Percentiles rank a stretch among this genome's conserved stretches.
Conservation (phyloP, 2,888 invertebrate genomes). For the Idaea dimidiata region DNA sequence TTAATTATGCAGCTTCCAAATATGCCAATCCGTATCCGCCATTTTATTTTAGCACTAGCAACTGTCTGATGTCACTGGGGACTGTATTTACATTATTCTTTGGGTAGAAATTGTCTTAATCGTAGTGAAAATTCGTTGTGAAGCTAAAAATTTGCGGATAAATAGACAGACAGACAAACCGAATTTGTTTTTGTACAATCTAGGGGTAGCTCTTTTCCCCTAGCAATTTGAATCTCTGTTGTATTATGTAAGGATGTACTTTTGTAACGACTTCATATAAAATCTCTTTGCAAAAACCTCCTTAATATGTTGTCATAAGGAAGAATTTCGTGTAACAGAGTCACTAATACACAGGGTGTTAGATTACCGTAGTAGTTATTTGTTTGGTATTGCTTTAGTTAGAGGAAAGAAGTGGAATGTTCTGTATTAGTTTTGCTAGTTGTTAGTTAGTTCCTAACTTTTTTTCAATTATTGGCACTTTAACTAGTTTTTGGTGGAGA, state of each 20-base stretch:
- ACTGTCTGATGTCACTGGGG: too few species aligned
- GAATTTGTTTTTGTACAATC: too few species aligned
- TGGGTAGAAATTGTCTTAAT: too few species aligned
- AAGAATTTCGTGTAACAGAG: not conserved
- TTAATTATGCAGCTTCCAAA: too few species aligned
- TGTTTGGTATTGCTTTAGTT: constrained; percentile 1
- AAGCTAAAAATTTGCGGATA: too few species aligned
- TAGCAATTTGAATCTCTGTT: too few species aligned
- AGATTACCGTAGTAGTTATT: not conserved
- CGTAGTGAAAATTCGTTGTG: too few species aligned
- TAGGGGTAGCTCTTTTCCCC: too few species aligned
- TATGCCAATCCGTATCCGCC: too few species aligned
- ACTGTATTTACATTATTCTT: too few species aligned
- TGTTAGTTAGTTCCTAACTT: not conserved
- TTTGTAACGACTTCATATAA: not conserved
- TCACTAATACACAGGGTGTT: not conserved
- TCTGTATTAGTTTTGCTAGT: constrained; percentile 1
- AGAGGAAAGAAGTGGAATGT: constrained; percentile 2
- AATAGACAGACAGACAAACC: too few species aligned
- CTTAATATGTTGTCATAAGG: not conserved
- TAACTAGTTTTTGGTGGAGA: not conserved
- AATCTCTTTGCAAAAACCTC: not conserved
- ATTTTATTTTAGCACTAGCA: too few species aligned
- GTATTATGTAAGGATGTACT: not conserved
- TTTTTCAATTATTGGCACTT: constrained; percentile 2